phyloP scores from a whole-genome alignment of 2,888 invertebrate species.

The Cryptops parisi region DNA sequence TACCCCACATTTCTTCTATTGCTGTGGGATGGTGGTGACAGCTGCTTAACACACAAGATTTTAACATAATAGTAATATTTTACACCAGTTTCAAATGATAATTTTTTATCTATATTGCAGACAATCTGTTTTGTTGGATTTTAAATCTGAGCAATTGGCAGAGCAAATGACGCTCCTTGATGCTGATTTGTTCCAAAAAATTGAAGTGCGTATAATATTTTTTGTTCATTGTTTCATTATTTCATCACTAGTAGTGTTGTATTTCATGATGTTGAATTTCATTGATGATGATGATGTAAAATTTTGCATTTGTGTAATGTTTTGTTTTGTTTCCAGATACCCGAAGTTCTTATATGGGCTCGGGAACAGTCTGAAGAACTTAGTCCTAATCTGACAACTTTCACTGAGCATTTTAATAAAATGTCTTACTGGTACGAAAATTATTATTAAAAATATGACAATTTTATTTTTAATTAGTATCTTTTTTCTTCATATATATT shows the following conservation, averaged over 20 bases:
- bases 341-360: slow-evolving; percentile 94
- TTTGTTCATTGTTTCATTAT: neutral
- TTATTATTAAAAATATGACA: too few relatives aligned
- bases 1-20: too few relatives aligned
- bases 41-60: too few relatives aligned
- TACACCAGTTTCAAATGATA: neutral
- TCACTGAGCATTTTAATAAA: slow-evolving; percentile 98
- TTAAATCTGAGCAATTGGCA: slow-evolving; percentile 88
- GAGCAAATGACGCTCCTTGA: slow-evolving; percentile 97
- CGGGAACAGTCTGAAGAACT: slow-evolving; percentile 94
- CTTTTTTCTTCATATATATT: neutral
- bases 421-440: slow-evolving; percentile 78
- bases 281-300: too few relatives aligned
- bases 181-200: slow-evolving; percentile 85
- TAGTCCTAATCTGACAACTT: slow-evolving; percentile 88
- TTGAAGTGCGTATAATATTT: slow-evolving; percentile 52
- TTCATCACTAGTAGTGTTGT: neutral
- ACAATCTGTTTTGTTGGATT: slow-evolving; percentile 59
- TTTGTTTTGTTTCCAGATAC: slow-evolving; percentile 42
- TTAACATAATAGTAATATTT: too few relatives aligned
- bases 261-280: too few relatives aligned
- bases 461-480: too few relatives aligned
- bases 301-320: too few relatives aligned
- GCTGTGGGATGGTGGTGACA: too few relatives aligned
- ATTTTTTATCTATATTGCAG: slow-evolving; percentile 22